phyloP scores from a whole-genome alignment of 2,797 vertebrate species.

The Intellagama lesueurii region DNA sequence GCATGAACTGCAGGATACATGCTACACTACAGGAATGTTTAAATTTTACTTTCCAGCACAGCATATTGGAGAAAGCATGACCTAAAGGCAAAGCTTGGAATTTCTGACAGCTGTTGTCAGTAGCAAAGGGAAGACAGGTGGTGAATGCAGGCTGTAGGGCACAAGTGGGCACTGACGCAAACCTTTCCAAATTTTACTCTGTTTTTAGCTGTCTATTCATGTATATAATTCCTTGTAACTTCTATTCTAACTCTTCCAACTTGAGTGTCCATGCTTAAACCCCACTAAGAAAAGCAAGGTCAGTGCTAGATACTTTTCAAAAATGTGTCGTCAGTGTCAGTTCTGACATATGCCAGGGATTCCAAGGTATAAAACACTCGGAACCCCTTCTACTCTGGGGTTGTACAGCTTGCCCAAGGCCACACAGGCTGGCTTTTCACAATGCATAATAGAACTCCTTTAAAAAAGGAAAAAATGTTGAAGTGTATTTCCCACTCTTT shows the following conservation, averaged over 20 bases:
- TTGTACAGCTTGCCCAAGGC: no score
- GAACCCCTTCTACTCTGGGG: background rate
- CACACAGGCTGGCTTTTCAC: no score
- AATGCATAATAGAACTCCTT: no score
- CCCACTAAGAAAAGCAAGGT: background rate
- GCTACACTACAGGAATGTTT: background rate
- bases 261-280: background rate
- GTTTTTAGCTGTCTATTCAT: background rate
- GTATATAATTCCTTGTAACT: background rate
- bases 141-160: background rate
- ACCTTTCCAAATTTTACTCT: background rate
- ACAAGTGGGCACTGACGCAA: background rate
- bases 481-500: background rate
- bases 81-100: background rate
- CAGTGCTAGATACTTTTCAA: background rate
- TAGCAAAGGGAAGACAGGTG: background rate
- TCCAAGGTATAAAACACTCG: background rate
- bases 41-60: conserved; percentile 7
- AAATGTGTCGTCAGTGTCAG: background rate
- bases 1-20: background rate
- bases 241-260: background rate
- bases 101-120: background rate
- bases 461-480: background rate
- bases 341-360: background rate
- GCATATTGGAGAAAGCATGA: background rate